These are phyloP conservation scores for Chaunax sp. DNA, from an alignment of 2,797 vertebrate species.

Conservation along the genomic window DNA sequence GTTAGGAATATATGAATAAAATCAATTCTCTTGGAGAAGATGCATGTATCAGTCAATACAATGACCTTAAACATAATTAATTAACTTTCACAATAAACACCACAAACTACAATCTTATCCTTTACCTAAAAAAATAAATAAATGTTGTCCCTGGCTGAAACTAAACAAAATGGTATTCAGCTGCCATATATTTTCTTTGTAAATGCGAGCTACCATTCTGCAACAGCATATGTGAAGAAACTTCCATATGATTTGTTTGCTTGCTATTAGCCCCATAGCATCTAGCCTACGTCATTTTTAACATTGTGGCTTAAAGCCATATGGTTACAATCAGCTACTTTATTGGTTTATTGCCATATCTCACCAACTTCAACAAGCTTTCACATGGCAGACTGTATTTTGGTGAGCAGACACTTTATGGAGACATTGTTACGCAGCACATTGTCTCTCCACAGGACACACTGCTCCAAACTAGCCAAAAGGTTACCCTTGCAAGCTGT, in stretches of 20 bases:
- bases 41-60: background rate
- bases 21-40: background rate
- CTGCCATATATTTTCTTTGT: background rate
- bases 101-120: background rate
- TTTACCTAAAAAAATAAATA: constrained; percentile 1
- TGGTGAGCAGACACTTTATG: background rate
- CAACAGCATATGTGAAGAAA: background rate
- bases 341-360: background rate
- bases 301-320: background rate
- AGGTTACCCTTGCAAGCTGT: accelerated
- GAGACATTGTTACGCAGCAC: background rate
- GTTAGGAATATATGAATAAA: background rate
- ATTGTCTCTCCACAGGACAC: background rate
- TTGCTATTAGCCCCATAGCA: background rate
- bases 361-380: constrained; percentile 1
- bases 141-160: background rate
- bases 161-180: background rate
- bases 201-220: background rate
- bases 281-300: background rate
- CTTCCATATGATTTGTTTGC: background rate
- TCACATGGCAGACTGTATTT: no score
- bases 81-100: constrained; percentile 1
- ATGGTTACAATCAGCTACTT: no score
- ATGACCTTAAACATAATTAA: constrained; percentile 19
- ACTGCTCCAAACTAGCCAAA: background rate